Evolutionary conservation across 2,113 vertebrate species (phyloP).

Genomic region (Aspiorhynchus laticeps): DNA sequence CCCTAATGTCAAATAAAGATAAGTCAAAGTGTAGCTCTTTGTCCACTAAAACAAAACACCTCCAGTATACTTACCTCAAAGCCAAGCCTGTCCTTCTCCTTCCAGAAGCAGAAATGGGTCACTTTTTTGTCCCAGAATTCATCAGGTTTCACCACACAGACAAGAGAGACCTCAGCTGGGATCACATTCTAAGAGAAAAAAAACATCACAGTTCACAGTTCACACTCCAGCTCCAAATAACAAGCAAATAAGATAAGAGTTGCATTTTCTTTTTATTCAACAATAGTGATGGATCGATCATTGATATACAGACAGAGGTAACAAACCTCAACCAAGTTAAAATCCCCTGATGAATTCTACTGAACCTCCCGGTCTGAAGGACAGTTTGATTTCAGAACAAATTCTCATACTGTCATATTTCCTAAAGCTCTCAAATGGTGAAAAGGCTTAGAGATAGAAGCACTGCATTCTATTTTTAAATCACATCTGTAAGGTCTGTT

Average conservation of each 20-base stretch:
- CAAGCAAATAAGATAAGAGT: neutral
- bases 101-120: slow-evolving; percentile 99
- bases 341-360: no score
- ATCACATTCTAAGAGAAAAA: slow-evolving; percentile 89
- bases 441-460: neutral
- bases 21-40: neutral
- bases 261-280: neutral
- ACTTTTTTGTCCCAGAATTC: slow-evolving; percentile 99
- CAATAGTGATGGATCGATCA: neutral
- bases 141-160: slow-evolving; percentile 98
- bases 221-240: neutral
- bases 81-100: slow-evolving; percentile 97
- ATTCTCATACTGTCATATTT: neutral
- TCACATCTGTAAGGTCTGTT: neutral
- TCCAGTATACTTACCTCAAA: slow-evolving; percentile 85
- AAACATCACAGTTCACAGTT: neutral
- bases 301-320: neutral
- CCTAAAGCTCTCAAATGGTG: neutral
- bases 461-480: slow-evolving; percentile 13
- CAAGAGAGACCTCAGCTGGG: slow-evolving; percentile 95
- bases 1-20: neutral
- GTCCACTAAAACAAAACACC: neutral
- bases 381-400: neutral
- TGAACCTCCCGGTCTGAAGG: neutral
- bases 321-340: neutral